Evolutionary conservation across 2,888 invertebrate species (phyloP), one percentile per base, ranked within the genome.

Genomic region (Drosophila pseudotakahashii): DNA sequence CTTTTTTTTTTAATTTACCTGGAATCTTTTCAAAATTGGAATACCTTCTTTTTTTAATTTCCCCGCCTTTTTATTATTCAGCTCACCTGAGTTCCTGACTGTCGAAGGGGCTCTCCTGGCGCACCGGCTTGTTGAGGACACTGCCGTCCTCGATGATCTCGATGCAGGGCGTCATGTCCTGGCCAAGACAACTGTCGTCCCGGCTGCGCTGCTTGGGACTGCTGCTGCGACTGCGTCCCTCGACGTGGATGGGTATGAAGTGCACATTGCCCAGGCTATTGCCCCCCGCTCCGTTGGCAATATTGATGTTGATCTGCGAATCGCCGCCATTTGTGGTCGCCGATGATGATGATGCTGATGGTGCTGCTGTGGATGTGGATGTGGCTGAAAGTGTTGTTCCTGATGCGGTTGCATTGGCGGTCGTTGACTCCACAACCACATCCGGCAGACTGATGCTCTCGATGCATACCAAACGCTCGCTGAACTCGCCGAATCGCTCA

Each of bases 391-490:
- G 26, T 54, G 64, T 53, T 69, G 66, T n/a, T 47, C 26, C 66
- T 63, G 60, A 50, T 69, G 70, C 36, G 45, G 60, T 11, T 45
- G 58, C 44, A 34, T 55, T 53, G 57, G 74, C 76, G 75, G 89
- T 86, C 77, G 91, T 90, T 78, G 92, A 91, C 89, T 92, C 92
- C 37, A 92, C 92, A 34, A 92, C 92, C 75, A 92, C 92, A 77
- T 92, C 92, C 73, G 92, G 92, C 79, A 92, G 83, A 81, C 92
- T 92, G 81, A 92, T 92, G 81, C 91, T 91, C 85, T 92, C 92
- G 75, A 92, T 92, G 76, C 92, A 88, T 26, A 92, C 91, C 79
- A 91, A 78, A 62, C 90, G 89, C 66, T 90, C 91, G 41, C 79
- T 80, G 60, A 82, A 82, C 69, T 76, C 66, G 53, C n/a, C 67